phyloP scores from a whole-genome alignment of 2,888 invertebrate species.

The Leptinotarsa haldemani region DNA sequence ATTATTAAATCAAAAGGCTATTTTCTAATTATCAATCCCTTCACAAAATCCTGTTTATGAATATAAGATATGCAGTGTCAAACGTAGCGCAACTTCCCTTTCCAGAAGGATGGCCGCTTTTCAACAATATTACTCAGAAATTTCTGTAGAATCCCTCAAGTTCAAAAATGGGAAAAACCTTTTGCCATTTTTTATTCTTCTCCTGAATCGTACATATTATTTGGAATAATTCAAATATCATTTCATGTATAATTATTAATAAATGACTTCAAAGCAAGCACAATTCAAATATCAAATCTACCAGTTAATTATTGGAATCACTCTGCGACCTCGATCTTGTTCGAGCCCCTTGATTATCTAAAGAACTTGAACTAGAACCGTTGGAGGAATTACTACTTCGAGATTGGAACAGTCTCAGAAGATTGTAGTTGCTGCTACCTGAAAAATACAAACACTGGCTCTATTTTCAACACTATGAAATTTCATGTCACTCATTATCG shows the following conservation, averaged over 20 bases:
- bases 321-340: conserved; percentile 49
- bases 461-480: too few species aligned
- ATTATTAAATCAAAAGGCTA: too few species aligned
- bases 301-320: conserved; percentile 51
- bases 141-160: too few species aligned
- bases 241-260: conserved; percentile 14
- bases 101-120: too few species aligned
- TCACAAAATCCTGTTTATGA: too few species aligned
- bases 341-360: conserved; percentile 47
- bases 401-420: conserved; percentile 44
- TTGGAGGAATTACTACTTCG: conserved; percentile 42
- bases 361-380: conserved; percentile 45
- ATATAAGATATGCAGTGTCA: too few species aligned
- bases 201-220: conserved; percentile 2
- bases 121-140: too few species aligned
- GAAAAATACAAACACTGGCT: conserved; percentile 21
- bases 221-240: conserved; percentile 17
- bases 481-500: too few species aligned
- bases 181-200: neutral
- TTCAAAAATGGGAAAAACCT: too few species aligned
- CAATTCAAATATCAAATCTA: conserved; percentile 27
- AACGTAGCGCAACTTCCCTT: too few species aligned
- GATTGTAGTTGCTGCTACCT: conserved; percentile 40
- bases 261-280: conserved; percentile 37
- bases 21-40: too few species aligned